These are phyloP conservation scores for Amblyornis subalaris DNA, from an alignment of 2,113 vertebrate genomes.

Conservation along the genomic window DNA sequence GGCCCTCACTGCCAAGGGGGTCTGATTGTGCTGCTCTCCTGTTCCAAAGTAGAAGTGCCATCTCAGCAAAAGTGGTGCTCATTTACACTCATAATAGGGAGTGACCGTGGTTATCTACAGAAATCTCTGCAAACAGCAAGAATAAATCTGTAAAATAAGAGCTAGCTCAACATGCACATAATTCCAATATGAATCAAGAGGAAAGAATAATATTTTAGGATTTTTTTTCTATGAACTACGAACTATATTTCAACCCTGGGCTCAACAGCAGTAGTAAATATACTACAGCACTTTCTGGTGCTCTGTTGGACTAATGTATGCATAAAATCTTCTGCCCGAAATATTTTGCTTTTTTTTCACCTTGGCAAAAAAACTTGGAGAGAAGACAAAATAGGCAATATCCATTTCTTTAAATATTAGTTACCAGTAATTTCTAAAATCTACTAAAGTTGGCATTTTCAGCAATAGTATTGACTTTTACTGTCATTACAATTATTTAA, in stretches of 20 bases:
- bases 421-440: neutral
- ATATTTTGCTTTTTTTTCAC: neutral
- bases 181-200: neutral
- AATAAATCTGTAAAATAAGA: neutral
- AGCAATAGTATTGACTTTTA: neutral
- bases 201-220: neutral
- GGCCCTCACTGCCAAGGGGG: neutral
- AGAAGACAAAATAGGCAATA: neutral
- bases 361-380: neutral
- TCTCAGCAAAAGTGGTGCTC: neutral
- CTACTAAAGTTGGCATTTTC: neutral
- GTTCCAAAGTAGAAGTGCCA: neutral
- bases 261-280: neutral
- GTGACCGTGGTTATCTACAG: neutral
- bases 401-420: neutral
- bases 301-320: neutral
- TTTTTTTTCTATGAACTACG: neutral
- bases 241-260: neutral
- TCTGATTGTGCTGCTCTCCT: neutral
- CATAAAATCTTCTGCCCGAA: neutral
- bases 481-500: neutral
- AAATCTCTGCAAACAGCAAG: neutral
- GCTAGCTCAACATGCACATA: neutral
- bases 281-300: neutral
- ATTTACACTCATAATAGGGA: rapidly evolving